A percentile compares a stretch with the other conserved stretches of the same genome.
These are phyloP conservation scores for Dascillus cervinus DNA, from an alignment of 2,888 invertebrate species.

Conservation along the genomic window DNA sequence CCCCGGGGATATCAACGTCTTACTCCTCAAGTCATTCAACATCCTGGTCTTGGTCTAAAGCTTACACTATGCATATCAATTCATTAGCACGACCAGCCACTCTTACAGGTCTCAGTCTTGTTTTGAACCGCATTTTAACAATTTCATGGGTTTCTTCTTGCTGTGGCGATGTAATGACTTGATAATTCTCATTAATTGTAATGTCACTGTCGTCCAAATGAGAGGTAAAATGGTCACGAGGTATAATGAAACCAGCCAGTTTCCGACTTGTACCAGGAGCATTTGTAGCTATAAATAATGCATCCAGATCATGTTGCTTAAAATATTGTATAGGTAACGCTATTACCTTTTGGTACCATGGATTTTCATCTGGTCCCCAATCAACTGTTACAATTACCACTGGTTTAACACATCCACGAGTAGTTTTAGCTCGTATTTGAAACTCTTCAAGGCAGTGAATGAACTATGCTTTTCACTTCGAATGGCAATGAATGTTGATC, in stretches of 20 bases:
- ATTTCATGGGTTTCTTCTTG: too few species aligned
- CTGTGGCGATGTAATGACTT: too few species aligned
- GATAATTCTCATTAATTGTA: slow-evolving; percentile 27
- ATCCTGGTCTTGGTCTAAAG: too few species aligned
- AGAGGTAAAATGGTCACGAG: slow-evolving; percentile 28
- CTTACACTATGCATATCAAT: too few species aligned
- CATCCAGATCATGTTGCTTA: slow-evolving; percentile 22
- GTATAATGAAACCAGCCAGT: slow-evolving; percentile 28
- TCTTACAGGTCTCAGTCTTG: too few species aligned
- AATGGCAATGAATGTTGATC: slow-evolving; percentile 33
- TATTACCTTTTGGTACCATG: slow-evolving; percentile 22
- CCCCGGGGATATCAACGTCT: too few species aligned
- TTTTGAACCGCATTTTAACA: too few species aligned
- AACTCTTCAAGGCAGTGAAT: slow-evolving; percentile 15
- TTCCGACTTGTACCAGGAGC: slow-evolving; percentile 31
- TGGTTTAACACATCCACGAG: slow-evolving; percentile 15
- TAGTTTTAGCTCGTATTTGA: too few species aligned
- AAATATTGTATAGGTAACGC: slow-evolving; percentile 22
- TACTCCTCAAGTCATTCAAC: too few species aligned
- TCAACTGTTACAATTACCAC: slow-evolving; percentile 24
- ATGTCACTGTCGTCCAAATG: slow-evolving; percentile 26
- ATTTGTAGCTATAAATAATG: slow-evolving; percentile 30
- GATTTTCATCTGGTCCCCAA: slow-evolving; percentile 25
- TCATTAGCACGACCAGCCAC: too few species aligned
- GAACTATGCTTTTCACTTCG: slow-evolving; percentile 20